phyloP scores from a whole-genome alignment of 2,888 invertebrate species.

The Ramazzottius varieornatus region DNA sequence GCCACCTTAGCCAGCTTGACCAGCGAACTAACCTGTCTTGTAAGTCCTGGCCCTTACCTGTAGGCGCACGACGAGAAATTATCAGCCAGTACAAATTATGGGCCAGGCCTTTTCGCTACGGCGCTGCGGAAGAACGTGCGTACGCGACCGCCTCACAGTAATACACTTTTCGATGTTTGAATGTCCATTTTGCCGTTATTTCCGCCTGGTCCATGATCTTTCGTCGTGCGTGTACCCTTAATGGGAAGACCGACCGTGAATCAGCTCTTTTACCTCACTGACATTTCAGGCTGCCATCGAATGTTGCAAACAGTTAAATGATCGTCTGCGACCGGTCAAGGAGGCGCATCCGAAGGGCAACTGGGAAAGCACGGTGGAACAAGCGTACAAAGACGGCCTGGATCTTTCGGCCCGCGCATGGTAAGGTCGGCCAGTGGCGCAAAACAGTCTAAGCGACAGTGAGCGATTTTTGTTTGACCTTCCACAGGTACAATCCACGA shows the following conservation, averaged over 20 bases:
- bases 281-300: background rate
- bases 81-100: too few species aligned
- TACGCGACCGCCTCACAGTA: too few species aligned
- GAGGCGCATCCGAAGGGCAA: constrained; percentile 10
- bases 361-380: constrained; percentile 19
- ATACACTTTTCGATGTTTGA: too few species aligned
- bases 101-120: too few species aligned
- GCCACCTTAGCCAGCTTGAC: constrained; percentile 22
- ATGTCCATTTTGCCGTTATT: too few species aligned
- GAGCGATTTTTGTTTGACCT: background rate
- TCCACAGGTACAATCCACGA: background rate
- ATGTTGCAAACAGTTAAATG: background rate
- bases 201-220: too few species aligned
- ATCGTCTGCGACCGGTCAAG: background rate
- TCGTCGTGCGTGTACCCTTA: too few species aligned
- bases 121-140: too few species aligned
- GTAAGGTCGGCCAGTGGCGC: background rate
- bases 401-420: constrained; percentile 16
- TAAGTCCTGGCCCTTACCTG: constrained; percentile 9
- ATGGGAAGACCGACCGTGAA: too few species aligned
- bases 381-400: constrained; percentile 15
- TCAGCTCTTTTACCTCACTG: too few species aligned
- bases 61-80: background rate
- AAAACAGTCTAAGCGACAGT: background rate
- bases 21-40: constrained; percentile 32